Evolutionary conservation across 2,797 vertebrate species (phyloP).

Genomic region (Sebastes steindachneri): DNA sequence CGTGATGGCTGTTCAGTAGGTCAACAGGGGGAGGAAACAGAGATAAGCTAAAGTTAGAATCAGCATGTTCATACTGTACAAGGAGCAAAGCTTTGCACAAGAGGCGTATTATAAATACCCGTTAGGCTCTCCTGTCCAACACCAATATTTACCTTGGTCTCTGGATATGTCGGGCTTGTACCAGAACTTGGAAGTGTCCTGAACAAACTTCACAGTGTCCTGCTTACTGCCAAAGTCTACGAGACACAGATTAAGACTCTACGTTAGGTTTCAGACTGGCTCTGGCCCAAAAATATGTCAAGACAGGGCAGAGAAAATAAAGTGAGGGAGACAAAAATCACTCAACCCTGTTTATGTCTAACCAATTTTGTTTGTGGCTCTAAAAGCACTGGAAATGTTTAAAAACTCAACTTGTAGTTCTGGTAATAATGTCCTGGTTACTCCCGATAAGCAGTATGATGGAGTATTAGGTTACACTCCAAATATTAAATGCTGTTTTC

Average conservation of each 20-base stretch:
- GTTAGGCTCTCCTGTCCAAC: constrained; percentile 26
- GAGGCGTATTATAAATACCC: constrained; percentile 16
- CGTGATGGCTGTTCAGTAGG: constrained; percentile 85
- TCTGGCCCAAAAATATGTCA: constrained; percentile 2
- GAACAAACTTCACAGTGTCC: constrained; percentile 95
- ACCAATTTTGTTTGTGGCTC: neutral
- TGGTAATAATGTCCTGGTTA: neutral
- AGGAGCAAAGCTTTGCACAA: constrained; percentile 30
- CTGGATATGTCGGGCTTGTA: constrained; percentile 98
- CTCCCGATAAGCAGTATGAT: neutral
- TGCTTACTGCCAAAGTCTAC: constrained; percentile 85
- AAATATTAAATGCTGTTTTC: neutral
- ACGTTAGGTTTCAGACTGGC: constrained; percentile 23
- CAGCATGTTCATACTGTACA: constrained; percentile 2
- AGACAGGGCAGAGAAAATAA: neutral
- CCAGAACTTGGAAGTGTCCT: constrained; percentile 98
- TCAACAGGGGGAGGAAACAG: constrained; percentile 33
- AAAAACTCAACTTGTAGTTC: neutral
- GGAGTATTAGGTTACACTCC: neutral
- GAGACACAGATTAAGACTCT: constrained; percentile 41
- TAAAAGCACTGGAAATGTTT: neutral
- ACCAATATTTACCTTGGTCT: constrained; percentile 91
- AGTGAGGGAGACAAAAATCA: neutral
- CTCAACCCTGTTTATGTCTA: neutral
- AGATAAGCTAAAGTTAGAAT: constrained; percentile 43